Percentiles rank a stretch among this genome's conserved stretches.
Conservation (phyloP, 2,888 invertebrate species). For the Drosophila rubida region DNA sequence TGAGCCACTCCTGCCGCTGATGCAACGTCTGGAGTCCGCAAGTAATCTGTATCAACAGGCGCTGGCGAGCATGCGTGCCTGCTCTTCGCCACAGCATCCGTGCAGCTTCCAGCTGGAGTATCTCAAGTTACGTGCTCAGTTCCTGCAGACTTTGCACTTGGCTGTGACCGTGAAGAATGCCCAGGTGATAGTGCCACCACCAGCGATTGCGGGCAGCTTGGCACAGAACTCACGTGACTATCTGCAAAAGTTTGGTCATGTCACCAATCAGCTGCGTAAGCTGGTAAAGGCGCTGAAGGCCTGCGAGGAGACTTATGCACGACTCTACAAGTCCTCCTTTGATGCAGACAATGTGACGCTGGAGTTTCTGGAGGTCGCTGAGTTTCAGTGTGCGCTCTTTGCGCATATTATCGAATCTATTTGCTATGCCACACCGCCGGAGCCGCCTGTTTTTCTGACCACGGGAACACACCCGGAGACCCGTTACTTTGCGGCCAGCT, state of each 20-base stretch:
- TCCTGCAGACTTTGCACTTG: conserved; percentile 87
- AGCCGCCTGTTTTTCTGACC: conserved; percentile 82
- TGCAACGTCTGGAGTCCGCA: conserved; percentile 86
- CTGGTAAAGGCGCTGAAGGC: conserved; percentile 89
- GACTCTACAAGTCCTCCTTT: conserved; percentile 92
- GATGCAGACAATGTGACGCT: conserved; percentile 93
- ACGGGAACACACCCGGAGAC: conserved; percentile 84
- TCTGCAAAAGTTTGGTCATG: conserved; percentile 91
- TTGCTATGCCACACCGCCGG: conserved; percentile 84
- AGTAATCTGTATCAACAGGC: conserved; percentile 89
- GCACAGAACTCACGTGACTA: conserved; percentile 92
- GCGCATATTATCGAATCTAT: conserved; percentile 84
- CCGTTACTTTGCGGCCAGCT: conserved; percentile 81
- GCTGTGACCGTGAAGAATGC: conserved; percentile 85
- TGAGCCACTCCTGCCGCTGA: conserved; percentile 84
- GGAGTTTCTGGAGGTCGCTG: conserved; percentile 88
- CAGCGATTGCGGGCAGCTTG: conserved; percentile 94
- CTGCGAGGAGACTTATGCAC: conserved; percentile 90
- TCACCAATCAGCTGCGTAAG: conserved; percentile 91
- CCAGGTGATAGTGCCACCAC: conserved; percentile 94
- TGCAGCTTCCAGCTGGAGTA: conserved; percentile 90
- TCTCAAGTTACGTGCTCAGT: conserved; percentile 90
- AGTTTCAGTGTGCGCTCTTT: conserved; percentile 83
- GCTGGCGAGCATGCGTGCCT: conserved; percentile 86
- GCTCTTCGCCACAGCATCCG: conserved; percentile 85